A percentile compares a stretch with the other conserved stretches of the same genome.
These are phyloP conservation scores for Microctenopoma stevenorrisi DNA, from an alignment of 2,797 vertebrate species.

Conservation along the genomic window DNA sequence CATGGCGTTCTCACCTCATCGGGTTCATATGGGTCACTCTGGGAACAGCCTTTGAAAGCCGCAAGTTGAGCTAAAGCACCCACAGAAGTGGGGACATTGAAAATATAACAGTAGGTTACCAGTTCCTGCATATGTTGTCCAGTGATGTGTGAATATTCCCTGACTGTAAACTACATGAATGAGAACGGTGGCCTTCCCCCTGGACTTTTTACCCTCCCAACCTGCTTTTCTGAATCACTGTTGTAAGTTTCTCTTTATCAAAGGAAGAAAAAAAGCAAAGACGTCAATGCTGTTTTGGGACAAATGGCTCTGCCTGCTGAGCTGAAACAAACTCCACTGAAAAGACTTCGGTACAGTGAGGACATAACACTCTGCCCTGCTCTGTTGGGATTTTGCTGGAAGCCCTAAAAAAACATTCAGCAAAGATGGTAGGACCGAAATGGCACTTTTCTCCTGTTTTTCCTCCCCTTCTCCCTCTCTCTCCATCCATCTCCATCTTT, in stretches of 20 bases:
- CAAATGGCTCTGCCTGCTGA: conserved; percentile 61
- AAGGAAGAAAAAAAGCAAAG: conserved; percentile 23
- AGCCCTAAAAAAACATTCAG: conserved; percentile 42
- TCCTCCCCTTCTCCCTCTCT: conserved; percentile 18
- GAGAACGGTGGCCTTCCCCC: neutral
- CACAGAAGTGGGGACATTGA: conserved; percentile 28
- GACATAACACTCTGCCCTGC: conserved; percentile 38
- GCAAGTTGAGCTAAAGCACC: conserved; percentile 50
- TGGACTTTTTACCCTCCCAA: conserved; percentile 30
- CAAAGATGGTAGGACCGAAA: conserved; percentile 45
- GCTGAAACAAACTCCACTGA: conserved; percentile 62
- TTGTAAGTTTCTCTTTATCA: conserved; percentile 56
- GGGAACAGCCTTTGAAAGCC: conserved; percentile 44
- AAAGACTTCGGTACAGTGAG: conserved; percentile 56
- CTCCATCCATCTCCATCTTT: neutral
- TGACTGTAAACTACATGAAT: conserved; percentile 43
- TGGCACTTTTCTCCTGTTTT: conserved; percentile 30
- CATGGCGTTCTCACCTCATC: conserved; percentile 56
- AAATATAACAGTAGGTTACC: conserved; percentile 45
- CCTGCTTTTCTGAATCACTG: conserved; percentile 31
- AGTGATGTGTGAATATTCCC: conserved; percentile 4
- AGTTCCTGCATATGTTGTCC: conserved; percentile 14
- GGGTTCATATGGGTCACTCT: conserved; percentile 28
- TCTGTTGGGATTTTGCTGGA: conserved; percentile 37
- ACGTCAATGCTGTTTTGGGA: conserved; percentile 48